Evolutionary conservation across 2,113 vertebrate genomes (phyloP).

Genomic region (Sigmodon hispidus): DNA sequence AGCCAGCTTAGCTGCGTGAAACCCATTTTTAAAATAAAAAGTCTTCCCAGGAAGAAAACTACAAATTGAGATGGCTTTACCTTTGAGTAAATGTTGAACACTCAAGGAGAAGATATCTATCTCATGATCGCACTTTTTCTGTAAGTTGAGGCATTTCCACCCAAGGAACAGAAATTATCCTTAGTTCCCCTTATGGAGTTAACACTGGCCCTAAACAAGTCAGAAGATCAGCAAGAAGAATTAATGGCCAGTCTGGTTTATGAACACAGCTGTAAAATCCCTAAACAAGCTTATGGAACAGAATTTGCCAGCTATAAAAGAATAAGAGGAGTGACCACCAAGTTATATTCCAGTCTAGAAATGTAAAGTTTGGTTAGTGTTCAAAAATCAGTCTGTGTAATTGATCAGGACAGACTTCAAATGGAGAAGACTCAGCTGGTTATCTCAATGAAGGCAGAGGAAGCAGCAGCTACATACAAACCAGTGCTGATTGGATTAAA

Average conservation of each 20-base stretch:
- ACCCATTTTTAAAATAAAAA: neutral
- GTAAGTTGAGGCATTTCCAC: neutral
- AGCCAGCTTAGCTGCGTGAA: neutral
- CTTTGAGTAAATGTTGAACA: neutral
- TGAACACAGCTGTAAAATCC: neutral
- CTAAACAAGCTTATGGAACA: constrained; percentile 8
- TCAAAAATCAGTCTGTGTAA: constrained; percentile 9
- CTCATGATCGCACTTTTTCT: neutral
- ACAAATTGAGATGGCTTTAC: neutral
- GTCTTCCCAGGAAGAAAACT: neutral
- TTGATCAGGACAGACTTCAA: constrained; percentile 27
- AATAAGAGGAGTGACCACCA: neutral
- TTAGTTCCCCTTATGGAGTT: neutral
- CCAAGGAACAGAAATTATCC: neutral
- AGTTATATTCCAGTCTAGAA: constrained; percentile 28
- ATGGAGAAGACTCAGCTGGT: neutral
- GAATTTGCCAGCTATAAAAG: constrained; percentile 49
- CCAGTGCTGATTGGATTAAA: constrained; percentile 27
- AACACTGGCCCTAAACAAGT: constrained; percentile 13
- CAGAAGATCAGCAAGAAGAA: neutral
- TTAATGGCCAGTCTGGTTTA: constrained; percentile 32
- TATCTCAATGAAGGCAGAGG: constrained; percentile 31
- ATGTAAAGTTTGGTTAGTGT: constrained; percentile 34
- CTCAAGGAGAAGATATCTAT: neutral
- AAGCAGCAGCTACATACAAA: constrained; percentile 57